phyloP scores from a whole-genome alignment of 2,888 invertebrate species.

The Aleiodes leptofemur region DNA sequence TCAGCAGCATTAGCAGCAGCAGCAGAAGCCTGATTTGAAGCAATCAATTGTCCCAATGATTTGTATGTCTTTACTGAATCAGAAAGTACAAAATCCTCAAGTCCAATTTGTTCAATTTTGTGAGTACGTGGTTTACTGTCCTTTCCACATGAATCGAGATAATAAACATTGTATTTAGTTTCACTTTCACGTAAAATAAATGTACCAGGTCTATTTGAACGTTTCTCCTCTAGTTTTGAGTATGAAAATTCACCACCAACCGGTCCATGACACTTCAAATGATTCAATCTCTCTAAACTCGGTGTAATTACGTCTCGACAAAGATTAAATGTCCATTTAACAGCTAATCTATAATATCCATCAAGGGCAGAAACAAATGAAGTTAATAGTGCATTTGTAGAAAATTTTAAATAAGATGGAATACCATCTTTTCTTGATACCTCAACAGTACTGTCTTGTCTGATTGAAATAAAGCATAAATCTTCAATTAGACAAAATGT shows the following conservation, averaged over 20 bases:
- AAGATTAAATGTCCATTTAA: conserved; percentile 94
- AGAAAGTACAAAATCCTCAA: conserved; percentile 78
- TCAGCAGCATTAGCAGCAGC: conserved; percentile 53
- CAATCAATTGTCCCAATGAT: conserved; percentile 80
- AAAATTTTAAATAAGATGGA: conserved; percentile 85
- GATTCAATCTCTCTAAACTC: conserved; percentile 83
- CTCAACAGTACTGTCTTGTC: conserved; percentile 84
- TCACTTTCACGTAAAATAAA: conserved; percentile 91
- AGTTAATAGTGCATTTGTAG: conserved; percentile 80
- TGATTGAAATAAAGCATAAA: conserved; percentile 86
- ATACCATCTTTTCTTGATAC: conserved; percentile 87
- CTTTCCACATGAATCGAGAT: conserved; percentile 88
- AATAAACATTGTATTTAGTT: conserved; percentile 86
- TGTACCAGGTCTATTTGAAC: conserved; percentile 85
- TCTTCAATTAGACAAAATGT: conserved; percentile 87
- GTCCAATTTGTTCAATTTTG: conserved; percentile 75
- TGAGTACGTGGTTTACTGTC: conserved; percentile 73
- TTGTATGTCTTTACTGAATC: conserved; percentile 77
- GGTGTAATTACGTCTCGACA: conserved; percentile 90
- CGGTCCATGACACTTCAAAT: conserved; percentile 91
- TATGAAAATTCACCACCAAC: conserved; percentile 92
- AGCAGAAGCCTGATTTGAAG: conserved; percentile 80
- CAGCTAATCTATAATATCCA: conserved; percentile 89
- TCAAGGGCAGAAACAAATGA: conserved; percentile 90
- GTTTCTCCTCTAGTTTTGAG: conserved; percentile 88